Base-by-base conservation (phyloP, 2,113 vertebrate genomes). In the Carollia perspicillata region DNA sequence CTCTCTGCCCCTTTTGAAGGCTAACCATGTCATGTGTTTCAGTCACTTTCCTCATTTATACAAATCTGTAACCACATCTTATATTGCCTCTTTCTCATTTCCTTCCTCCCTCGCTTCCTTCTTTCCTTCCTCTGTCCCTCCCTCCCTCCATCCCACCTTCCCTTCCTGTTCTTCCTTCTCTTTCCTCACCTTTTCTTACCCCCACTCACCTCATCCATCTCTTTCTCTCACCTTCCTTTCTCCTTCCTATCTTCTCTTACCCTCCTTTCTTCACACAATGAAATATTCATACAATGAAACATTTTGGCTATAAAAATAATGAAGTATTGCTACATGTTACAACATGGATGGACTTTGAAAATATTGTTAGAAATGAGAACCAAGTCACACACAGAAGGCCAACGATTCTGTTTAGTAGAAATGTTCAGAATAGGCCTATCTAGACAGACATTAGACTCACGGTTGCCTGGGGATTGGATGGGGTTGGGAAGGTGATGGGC, bases 231-330 rank as follows among this genome's bases (percentile, higher is more conserved):
- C 11, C 12, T 79, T 14, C 4, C 11, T 33, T 33, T 40, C 44
- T 85, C 14, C 8, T 35, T 80, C 20, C 53, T 53, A 20, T 75
- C 8, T 74, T 85, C 33, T 28, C 18, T 33, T 58, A 23, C 55
- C 33, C 6, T 77, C 12, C 7, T 20, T 68, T 47, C 30, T 55
- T 77, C 16, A 63, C 20, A 77, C 1, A 66, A 49, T 28, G 7
- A 88, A 90, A 83, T 69, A 87, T 37, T 77, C 14, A 79, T 53
- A 75, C 28, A 51, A 74, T 42, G 22, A 83, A 80, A n/a, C 83
- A 55, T 44, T 42, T 60, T 47, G 60, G 3, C 4, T 37, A 53
- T 51, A 63, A 83, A 90, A 42, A 12, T 2, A 80, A 55, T 30
- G 26, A 77, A 95, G 20, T 63, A 53, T 37, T 80, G 26, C 22